Conservation (phyloP, 2,113 vertebrate genomes). For the Sturnus vulgaris region DNA sequence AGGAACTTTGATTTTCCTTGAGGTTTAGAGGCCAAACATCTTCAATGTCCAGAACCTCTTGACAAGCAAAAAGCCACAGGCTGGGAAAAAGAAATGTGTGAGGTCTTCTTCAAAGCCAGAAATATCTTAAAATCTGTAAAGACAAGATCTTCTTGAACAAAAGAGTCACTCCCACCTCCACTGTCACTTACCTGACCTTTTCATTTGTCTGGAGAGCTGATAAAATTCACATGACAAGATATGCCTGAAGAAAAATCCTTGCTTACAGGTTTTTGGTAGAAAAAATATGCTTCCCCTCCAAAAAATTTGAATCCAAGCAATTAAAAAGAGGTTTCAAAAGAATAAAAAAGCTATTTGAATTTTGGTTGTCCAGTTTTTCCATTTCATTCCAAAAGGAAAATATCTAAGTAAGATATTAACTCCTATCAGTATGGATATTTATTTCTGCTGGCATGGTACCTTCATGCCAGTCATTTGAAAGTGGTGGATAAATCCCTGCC, state of each 20-base stretch:
- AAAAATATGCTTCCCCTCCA: rapidly evolving
- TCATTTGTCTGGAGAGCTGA: not conserved
- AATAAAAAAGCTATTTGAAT: not conserved
- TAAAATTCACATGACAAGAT: not conserved
- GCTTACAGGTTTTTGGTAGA: not conserved
- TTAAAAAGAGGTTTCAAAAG: not conserved
- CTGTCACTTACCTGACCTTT: not conserved
- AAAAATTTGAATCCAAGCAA: not conserved
- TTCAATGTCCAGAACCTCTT: not conserved
- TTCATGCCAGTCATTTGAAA: not conserved
- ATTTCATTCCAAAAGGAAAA: not conserved
- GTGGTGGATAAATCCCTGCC: not conserved
- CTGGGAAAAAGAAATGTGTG: not conserved
- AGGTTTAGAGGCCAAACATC: not conserved
- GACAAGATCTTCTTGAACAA: not conserved
- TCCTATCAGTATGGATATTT: not conserved
- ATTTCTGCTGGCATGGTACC: not conserved
- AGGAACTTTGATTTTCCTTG: not conserved
- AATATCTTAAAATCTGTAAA: not conserved
- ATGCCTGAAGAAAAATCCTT: not conserved
- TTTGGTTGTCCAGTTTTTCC: not conserved
- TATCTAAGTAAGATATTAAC: not conserved
- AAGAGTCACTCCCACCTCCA: not conserved
- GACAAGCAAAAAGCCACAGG: not conserved
- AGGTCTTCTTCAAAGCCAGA: not conserved